phyloP scores from a whole-genome alignment of 2,113 vertebrate genomes.

The Xenopus borealis region DNA sequence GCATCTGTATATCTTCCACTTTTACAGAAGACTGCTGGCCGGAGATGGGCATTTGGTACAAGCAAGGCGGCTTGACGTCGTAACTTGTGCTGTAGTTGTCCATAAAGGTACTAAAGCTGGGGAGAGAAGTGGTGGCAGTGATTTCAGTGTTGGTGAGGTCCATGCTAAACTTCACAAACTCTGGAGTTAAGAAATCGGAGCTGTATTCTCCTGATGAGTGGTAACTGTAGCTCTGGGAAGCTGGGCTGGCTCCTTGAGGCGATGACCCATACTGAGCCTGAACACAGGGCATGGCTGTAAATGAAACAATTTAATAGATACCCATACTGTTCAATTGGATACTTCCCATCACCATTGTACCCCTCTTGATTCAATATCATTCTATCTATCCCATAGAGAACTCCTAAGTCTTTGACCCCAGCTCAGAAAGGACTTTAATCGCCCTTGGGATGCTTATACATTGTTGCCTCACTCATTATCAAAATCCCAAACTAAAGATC shows the following conservation, averaged over 20 bases:
- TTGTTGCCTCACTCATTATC: too few species aligned
- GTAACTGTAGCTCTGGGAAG: conserved; percentile 98
- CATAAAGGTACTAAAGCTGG: conserved; percentile 99
- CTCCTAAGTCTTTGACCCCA: too few species aligned
- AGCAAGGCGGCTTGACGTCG: conserved; percentile 96
- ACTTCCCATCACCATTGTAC: conserved; percentile 44
- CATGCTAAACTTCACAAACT: conserved; percentile 99
- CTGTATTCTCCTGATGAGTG: conserved; percentile 97
- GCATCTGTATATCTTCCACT: conserved; percentile 97
- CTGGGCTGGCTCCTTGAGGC: conserved; percentile 98
- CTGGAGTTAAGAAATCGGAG: conserved; percentile 98
- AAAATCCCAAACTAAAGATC: too few species aligned
- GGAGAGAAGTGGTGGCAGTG: conserved; percentile 96
- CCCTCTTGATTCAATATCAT: too few species aligned
- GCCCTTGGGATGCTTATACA: too few species aligned
- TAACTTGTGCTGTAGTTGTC: conserved; percentile 97
- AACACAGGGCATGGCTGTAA: conserved; percentile 99
- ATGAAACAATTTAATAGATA: conserved; percentile 69
- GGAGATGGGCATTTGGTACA: conserved; percentile 74
- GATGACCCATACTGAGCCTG: conserved; percentile 99
- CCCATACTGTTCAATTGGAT: conserved; percentile 62
- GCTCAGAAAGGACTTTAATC: too few species aligned
- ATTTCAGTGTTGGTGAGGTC: conserved; percentile 99
- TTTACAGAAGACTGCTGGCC: conserved; percentile 96
- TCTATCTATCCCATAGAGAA: too few species aligned